These are phyloP conservation scores for Danaus melanippus DNA, from an alignment of 1,140 invertebrate species.

Conservation along the genomic window DNA sequence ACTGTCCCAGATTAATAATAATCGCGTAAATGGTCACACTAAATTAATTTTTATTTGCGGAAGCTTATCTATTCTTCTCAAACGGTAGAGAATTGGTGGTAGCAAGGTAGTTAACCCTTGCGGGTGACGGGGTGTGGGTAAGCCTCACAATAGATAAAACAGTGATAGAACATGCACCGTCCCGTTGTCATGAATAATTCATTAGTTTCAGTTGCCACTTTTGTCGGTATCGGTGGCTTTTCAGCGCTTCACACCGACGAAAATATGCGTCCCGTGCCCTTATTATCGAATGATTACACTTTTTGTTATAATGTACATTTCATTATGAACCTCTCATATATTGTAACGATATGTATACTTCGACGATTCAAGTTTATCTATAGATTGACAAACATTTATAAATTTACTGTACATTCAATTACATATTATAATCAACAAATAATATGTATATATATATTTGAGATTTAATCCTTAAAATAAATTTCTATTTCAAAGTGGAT, in stretches of 20 bases:
- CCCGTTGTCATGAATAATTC: slow-evolving; percentile 68
- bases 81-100: slow-evolving; percentile 66
- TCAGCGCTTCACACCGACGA: slow-evolving; percentile 66
- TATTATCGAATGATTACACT: slow-evolving; percentile 50
- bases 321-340: background rate
- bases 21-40: slow-evolving; percentile 55
- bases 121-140: slow-evolving; percentile 36
- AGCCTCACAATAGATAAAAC: slow-evolving; percentile 69
- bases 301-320: slow-evolving; percentile 18
- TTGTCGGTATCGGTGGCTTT: slow-evolving; percentile 69
- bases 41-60: slow-evolving; percentile 63
- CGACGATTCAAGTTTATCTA: no score
- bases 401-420: no score
- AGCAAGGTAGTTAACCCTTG: slow-evolving; percentile 69
- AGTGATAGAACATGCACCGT: slow-evolving; percentile 72
- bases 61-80: slow-evolving; percentile 66
- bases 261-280: slow-evolving; percentile 60
- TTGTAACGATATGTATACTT: no score
- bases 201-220: slow-evolving; percentile 71
- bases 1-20: slow-evolving; percentile 39
- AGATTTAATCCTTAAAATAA: no score
- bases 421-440: no score
- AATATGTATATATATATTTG: no score
- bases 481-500: background rate
- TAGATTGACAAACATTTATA: no score